These are phyloP conservation scores for Petromus typicus DNA, from an alignment of 2,113 vertebrate species.

Conservation along the genomic window DNA sequence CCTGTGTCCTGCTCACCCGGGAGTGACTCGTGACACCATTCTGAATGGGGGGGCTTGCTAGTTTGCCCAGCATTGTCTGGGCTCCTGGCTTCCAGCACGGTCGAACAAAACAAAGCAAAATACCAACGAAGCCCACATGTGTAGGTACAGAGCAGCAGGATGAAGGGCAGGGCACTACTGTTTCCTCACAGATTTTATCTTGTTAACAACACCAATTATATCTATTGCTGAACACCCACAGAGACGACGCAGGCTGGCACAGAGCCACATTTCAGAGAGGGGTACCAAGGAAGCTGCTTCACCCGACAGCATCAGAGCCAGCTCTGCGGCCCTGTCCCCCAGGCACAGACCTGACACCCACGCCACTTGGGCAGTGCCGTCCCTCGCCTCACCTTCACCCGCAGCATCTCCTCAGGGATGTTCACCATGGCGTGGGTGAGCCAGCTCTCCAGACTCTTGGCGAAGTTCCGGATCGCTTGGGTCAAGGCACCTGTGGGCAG, in stretches of 20 bases:
- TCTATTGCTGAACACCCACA: not conserved
- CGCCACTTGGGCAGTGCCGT: not conserved
- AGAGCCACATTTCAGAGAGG: not conserved
- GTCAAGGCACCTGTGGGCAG: constrained; percentile 93
- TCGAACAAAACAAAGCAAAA: not conserved
- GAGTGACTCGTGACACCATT: not conserved
- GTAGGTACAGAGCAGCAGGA: not conserved
- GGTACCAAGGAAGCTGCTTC: not conserved
- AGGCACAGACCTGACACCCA: not conserved
- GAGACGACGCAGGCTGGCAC: not conserved
- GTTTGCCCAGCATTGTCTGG: not conserved
- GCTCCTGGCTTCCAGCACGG: not conserved
- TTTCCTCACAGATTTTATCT: not conserved
- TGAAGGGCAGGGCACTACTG: not conserved
- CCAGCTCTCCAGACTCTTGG: constrained; percentile 96
- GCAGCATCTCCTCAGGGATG: constrained; percentile 96
- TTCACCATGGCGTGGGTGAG: constrained; percentile 95
- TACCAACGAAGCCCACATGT: not conserved
- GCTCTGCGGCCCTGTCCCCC: not conserved
- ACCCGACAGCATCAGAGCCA: not conserved
- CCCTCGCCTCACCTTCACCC: constrained; percentile 90
- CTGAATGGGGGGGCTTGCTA: too few species aligned
- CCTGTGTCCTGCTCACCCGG: not conserved
- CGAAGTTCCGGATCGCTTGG: constrained; percentile 97
- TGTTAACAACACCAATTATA: not conserved